phyloP scores from a whole-genome alignment of 2,113 vertebrate genomes.

The Daubentonia madagascariensis region DNA sequence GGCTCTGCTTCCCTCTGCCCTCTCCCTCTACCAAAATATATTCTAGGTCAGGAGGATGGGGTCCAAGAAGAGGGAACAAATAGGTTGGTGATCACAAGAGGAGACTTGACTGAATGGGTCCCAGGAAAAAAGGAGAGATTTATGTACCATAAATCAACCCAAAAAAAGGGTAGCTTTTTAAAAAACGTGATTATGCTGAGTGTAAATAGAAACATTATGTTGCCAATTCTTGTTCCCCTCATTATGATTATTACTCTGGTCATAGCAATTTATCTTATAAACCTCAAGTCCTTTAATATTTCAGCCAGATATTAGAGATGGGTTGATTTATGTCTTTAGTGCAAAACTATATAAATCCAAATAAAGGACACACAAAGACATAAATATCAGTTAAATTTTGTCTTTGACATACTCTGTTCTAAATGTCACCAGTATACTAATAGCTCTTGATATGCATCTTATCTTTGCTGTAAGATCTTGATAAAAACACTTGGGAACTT shows the following conservation, averaged over 20 bases:
- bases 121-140: neutral
- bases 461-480: neutral
- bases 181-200: neutral
- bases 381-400: slow-evolving; percentile 10
- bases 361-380: neutral
- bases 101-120: neutral
- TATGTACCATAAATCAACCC: neutral
- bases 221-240: neutral
- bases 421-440: neutral
- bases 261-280: slow-evolving; percentile 10
- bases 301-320: neutral
- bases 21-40: neutral
- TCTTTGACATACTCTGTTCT: slow-evolving; percentile 38
- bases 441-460: neutral
- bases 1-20: neutral
- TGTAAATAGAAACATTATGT: neutral
- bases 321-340: neutral
- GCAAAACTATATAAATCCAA: neutral
- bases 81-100: neutral
- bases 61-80: neutral
- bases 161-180: neutral
- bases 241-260: neutral
- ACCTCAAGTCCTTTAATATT: slow-evolving; percentile 3
- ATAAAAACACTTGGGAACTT: slow-evolving; percentile 9
- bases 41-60: neutral